Base-by-base conservation (phyloP, 2,113 vertebrate genomes). In the Plecotus auritus region DNA sequence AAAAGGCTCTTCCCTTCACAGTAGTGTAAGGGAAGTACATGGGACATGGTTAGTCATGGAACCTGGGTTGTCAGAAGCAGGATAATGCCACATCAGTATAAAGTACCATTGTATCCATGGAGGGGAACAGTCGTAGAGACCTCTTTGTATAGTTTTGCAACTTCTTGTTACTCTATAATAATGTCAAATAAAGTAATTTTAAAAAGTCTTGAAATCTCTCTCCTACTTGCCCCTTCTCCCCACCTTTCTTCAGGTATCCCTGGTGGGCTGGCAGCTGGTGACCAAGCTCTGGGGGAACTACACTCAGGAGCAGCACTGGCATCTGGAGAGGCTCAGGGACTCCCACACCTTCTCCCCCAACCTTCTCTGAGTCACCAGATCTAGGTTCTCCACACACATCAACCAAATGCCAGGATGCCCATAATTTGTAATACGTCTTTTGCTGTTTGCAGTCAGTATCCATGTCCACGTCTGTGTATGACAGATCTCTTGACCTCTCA, bases 71-170 rank as follows among this genome's bases (percentile, higher is more conserved):
- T 17, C 23, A n/a, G 76, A 47, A 70, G 32, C 11, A 9, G 49
- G n/a, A 13, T 14, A 16, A 35, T 5, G 2, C 37, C 35, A 6
- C 0, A 9, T 30, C 10, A 4, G 1, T 0, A 0, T 9, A 18
- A 16, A 37, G 35, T 14, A 3, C 35, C 2, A 0, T 4, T 1
- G 1, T 1, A 0, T 16, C 47, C 2, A 0, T 0, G 20, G 69
- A 51, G 23, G n/a, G 2, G 17, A 12, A 32, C 10, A 6, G 22
- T 16, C 13, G 35, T 37, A 59, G 49, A 30, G 14, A 30, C 4
- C 78, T 40, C 20, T 51, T 61, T 0, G 6, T 28, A 16, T 30
- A 28, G 7, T 13, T 78, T 23, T 49, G 18, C 12, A 83, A 35
- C 16, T 28, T 56, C 42, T 28, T 86, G 6, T 49, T 9, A 20